A percentile compares a stretch with the other conserved stretches of the same genome.
Evolutionary conservation across 1,140 invertebrate species (phyloP).

Genomic region (Pogonognathellus flavescens): DNA sequence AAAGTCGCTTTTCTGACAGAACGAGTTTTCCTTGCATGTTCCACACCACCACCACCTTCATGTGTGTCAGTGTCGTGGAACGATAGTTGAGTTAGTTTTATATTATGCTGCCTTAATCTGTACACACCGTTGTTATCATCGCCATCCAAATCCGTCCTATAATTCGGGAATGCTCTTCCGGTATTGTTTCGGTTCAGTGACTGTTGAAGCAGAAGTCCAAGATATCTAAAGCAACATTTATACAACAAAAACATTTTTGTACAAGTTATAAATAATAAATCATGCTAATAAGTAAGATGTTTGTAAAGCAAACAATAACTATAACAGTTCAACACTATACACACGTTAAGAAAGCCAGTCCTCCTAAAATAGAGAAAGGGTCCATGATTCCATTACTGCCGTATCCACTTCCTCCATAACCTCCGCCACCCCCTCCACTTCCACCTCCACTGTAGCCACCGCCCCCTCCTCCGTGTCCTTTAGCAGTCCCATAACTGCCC

Average conservation of each 20-base stretch:
- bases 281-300: neutral
- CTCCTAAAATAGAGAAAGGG: conserved; percentile 64
- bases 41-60: neutral
- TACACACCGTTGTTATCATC: neutral
- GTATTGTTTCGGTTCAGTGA: conserved; percentile 55
- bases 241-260: too few relatives aligned
- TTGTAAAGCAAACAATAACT: neutral
- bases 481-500: conserved; percentile 11
- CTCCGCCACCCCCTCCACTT: conserved; percentile 12
- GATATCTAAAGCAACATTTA: conserved; percentile 24
- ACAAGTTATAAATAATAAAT: too few relatives aligned
- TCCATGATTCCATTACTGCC: conserved; percentile 53
- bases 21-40: neutral
- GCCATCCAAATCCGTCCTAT: conserved; percentile 20
- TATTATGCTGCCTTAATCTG: neutral
- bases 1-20: neutral
- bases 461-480: conserved; percentile 16
- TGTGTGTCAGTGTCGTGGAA: neutral
- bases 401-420: conserved; percentile 40
- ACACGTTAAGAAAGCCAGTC: conserved; percentile 61
- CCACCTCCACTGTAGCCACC: conserved; percentile 45
- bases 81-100: neutral
- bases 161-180: conserved; percentile 43
- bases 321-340: neutral
- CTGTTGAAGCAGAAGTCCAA: conserved; percentile 62